Evolutionary conservation across 1,140 invertebrate genomes (phyloP).

Genomic region (Theocolax elegans): DNA sequence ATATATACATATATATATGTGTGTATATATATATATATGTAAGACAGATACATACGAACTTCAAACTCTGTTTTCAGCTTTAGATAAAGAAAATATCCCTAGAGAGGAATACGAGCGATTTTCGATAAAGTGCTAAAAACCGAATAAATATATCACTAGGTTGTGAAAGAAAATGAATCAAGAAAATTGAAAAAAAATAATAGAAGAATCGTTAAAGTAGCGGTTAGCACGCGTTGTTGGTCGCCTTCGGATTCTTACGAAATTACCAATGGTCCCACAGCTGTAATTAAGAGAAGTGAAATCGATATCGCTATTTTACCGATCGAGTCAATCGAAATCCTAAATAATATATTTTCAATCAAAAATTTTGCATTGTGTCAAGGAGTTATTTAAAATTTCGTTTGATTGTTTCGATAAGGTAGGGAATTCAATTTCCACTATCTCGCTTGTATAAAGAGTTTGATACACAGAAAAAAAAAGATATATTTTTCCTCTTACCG

Average conservation of each 20-base stretch:
- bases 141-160: conserved; percentile 21
- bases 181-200: conserved; percentile 32
- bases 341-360: no score
- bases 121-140: neutral
- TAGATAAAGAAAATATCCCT: conserved; percentile 1
- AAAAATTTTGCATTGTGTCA: no score
- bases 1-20: no score
- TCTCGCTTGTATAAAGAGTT: no score
- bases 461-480: no score
- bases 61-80: conserved; percentile 17
- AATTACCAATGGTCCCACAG: neutral
- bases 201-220: conserved; percentile 23
- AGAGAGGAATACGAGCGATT: neutral
- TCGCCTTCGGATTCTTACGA: conserved; percentile 30
- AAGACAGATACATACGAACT: no score
- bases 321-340: no score
- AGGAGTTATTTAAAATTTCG: no score
- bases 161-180: conserved; percentile 32
- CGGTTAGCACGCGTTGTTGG: conserved; percentile 4
- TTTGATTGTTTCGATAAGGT: no score
- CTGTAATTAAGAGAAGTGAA: conserved; percentile 1
- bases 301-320: neutral
- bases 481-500: conserved; percentile 15
- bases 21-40: no score
- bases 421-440: no score